phyloP scores from a whole-genome alignment of 2,113 vertebrate species.

The Phrynocephalus versicolor region DNA sequence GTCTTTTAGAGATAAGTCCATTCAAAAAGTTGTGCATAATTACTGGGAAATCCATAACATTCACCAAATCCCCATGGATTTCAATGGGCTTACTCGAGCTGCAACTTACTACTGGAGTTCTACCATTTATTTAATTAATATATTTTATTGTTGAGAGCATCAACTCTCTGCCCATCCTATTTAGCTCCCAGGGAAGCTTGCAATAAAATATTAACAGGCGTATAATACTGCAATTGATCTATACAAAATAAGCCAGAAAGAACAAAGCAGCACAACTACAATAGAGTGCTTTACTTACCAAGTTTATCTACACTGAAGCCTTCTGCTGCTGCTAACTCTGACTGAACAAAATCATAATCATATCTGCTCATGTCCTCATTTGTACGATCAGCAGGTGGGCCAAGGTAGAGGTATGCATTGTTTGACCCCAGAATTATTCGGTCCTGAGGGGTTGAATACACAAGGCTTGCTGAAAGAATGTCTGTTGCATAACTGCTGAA shows the following conservation, averaged over 20 bases:
- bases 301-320: slow-evolving; percentile 77
- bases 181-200: background rate
- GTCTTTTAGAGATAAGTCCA: too few species aligned
- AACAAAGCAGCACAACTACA: background rate
- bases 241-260: background rate
- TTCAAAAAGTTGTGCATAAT: too few species aligned
- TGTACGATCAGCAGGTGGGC: slow-evolving; percentile 81
- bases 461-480: background rate
- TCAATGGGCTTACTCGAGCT: background rate
- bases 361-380: slow-evolving; percentile 80
- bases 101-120: too few species aligned
- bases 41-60: background rate
- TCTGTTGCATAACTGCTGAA: background rate
- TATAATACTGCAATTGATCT: too few species aligned
- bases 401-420: slow-evolving; percentile 83
- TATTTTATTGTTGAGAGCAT: background rate
- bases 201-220: background rate
- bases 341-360: slow-evolving; percentile 89
- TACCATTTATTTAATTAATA: background rate
- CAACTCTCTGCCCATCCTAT: background rate
- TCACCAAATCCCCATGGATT: background rate
- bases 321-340: slow-evolving; percentile 83
- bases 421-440: slow-evolving; percentile 86
- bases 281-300: slow-evolving; percentile 58
- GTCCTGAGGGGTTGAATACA: slow-evolving; percentile 71